These are phyloP conservation scores for Ypsolopha sequella DNA, from an alignment of 2,888 invertebrate genomes.

Conservation along the genomic window DNA sequence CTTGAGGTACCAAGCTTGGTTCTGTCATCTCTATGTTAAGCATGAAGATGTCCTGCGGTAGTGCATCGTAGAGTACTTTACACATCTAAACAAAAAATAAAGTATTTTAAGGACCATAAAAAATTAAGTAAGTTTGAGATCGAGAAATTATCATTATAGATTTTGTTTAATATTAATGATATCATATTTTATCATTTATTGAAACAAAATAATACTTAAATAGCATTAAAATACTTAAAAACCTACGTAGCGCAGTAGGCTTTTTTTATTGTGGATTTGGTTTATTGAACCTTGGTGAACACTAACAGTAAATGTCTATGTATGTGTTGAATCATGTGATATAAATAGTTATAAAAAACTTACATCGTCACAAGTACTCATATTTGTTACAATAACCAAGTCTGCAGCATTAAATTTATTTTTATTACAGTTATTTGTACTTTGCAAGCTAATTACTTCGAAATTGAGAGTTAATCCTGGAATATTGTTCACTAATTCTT, in stretches of 20 bases:
- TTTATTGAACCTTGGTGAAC: too few species aligned
- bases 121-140: too few species aligned
- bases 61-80: neutral
- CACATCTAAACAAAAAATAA: neutral
- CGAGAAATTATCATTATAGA: too few species aligned
- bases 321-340: too few species aligned
- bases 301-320: too few species aligned
- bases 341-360: constrained; percentile 1
- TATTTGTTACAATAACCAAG: constrained; percentile 6
- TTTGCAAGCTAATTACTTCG: neutral
- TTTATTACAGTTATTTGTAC: neutral
- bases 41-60: neutral
- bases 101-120: too few species aligned
- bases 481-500: neutral
- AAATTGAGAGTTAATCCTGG: neutral
- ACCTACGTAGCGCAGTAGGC: too few species aligned
- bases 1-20: neutral
- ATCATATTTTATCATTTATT: too few species aligned
- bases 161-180: too few species aligned
- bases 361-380: constrained; percentile 8
- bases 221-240: too few species aligned
- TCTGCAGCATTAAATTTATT: neutral
- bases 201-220: too few species aligned
- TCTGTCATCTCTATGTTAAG: neutral
- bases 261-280: too few species aligned